phyloP scores from a whole-genome alignment of 2,113 vertebrate genomes.

The Stegastes partitus region DNA sequence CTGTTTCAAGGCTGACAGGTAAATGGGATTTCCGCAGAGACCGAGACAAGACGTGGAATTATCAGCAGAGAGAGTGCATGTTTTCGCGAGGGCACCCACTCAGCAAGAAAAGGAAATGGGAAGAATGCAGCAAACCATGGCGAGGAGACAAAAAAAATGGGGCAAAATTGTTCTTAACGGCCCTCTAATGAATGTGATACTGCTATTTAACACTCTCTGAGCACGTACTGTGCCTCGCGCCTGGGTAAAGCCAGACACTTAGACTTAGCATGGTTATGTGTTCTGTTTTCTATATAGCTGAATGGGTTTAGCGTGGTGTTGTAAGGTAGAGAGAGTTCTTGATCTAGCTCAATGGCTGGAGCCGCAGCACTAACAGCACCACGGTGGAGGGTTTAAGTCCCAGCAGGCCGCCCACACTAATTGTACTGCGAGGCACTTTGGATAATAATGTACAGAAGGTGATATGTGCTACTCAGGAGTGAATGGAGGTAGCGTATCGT shows the following conservation, averaged over 20 bases:
- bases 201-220: conserved; percentile 36
- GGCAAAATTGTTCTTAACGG: conserved; percentile 28
- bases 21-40: conserved; percentile 66
- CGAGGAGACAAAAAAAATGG: conserved; percentile 9
- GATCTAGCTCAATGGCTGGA: conserved; percentile 1
- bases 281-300: neutral
- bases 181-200: conserved; percentile 19
- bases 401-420: conserved; percentile 14
- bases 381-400: conserved; percentile 29
- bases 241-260: conserved; percentile 30
- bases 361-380: conserved; percentile 3
- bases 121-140: conserved; percentile 19
- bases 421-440: conserved; percentile 22
- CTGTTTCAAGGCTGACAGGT: conserved; percentile 66
- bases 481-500: conserved; percentile 13
- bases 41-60: conserved; percentile 53
- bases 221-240: neutral
- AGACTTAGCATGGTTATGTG: neutral
- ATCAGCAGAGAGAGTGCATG: conserved; percentile 34
- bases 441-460: conserved; percentile 26
- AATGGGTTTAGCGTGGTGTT: conserved; percentile 11
- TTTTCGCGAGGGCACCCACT: conserved; percentile 30
- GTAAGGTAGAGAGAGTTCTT: too few relatives aligned
- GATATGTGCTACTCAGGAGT: conserved; percentile 15
- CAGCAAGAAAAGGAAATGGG: conserved; percentile 21